Base-by-base conservation (phyloP, 2,888 invertebrate genomes). In the Mesorhabditis belari region DNA sequence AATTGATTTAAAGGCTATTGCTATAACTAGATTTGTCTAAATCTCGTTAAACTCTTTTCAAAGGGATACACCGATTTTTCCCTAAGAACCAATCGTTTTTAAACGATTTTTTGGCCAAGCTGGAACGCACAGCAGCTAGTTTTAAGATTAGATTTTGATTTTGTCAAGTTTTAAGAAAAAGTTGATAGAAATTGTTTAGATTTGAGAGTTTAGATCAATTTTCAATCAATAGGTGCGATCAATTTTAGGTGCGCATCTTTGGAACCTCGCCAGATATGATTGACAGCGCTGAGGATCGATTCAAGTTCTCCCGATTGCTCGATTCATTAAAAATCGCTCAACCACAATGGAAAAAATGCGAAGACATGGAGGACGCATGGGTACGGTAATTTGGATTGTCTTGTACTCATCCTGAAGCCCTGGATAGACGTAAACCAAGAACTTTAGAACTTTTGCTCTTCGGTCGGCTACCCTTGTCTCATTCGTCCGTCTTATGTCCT, bases 401-500 rank as follows among this genome's bases (percentile, higher is more conserved):
- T 44, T 44, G 44, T 17, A 1, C n/a, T 44, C 17, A n/a, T 17
- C n/a, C 25, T 23, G 19, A 49, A n/a, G n/a, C 21, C 44, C 24
- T 49, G 17, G 6, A 23, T 26, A 23, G 5, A 5, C 4, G 24
- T 4, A 4, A 21, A 17, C 26, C 25, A 4, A 49, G 3, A 25
- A n/a, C 54, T 23, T 53, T 58, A 66, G 60, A 75, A 75, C 3
- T 83, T 83, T 62, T 83, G 82, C 65, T 77, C 79, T 60, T 89
- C 92, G 84, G 95, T 95, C 4, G 93, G 92, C 0, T 99, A 91
- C 83, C 98, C 96, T 0, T 96, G 95, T 80, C 85, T 99, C 59
- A 94, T 99, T 0, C 86, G 98, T 3, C 98, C 98, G 0, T 95
- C 95, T 0, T 99, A 99, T 82, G 98, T 99, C 3, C 84, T 99